A percentile compares a stretch with the other conserved stretches of the same genome.
Evolutionary conservation across 2,113 vertebrate species (phyloP).

Genomic region (Albula goreensis): DNA sequence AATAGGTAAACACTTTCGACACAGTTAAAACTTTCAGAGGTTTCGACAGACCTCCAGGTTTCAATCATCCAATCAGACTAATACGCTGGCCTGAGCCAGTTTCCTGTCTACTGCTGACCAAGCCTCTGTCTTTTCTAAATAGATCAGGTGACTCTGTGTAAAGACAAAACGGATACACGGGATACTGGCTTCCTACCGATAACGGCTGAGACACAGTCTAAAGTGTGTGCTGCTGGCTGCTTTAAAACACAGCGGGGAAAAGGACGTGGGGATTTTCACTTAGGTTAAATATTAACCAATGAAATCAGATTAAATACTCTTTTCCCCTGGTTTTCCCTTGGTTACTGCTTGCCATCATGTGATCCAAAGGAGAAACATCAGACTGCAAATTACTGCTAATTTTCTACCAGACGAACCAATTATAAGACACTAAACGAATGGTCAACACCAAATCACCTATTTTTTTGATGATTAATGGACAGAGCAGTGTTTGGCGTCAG

Average conservation of each 20-base stretch:
- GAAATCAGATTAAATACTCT: not conserved
- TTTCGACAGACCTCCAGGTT: no score
- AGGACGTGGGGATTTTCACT: not conserved
- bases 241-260: not conserved
- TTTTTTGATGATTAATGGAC: not conserved
- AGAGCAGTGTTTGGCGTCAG: not conserved
- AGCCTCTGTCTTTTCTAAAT: not conserved
- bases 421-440: not conserved
- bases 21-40: no score
- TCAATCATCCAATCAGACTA: no score
- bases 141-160: not conserved
- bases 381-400: not conserved
- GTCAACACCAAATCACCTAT: not conserved
- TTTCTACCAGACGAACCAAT: not conserved
- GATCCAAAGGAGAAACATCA: not conserved
- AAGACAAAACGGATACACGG: not conserved
- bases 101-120: no score
- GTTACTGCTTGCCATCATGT: not conserved
- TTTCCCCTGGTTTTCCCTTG: not conserved
- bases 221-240: not conserved
- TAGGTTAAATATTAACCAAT: not conserved
- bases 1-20: no score
- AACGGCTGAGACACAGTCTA: not conserved
- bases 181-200: not conserved
- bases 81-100: no score